Evolutionary conservation across 2,113 vertebrate species (phyloP).

Genomic region (Phycodurus eques): DNA sequence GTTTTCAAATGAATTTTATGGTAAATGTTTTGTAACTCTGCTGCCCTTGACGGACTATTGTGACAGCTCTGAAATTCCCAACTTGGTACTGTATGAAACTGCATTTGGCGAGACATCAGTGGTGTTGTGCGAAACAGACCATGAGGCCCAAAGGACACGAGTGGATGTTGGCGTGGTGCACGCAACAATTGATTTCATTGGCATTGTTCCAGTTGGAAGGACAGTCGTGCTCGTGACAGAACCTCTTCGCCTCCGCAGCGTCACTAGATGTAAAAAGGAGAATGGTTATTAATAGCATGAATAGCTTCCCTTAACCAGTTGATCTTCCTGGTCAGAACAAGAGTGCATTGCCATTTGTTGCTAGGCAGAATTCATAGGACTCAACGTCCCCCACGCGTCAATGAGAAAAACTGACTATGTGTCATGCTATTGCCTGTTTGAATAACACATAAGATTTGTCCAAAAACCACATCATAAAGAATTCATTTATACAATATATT

Average conservation of each 20-base stretch:
- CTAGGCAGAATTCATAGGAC: too few species aligned
- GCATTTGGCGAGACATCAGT: too few species aligned
- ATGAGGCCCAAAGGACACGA: slow-evolving; percentile 62
- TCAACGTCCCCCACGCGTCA: too few species aligned
- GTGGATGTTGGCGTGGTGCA: slow-evolving; percentile 71
- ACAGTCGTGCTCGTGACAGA: slow-evolving; percentile 70
- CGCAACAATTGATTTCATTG: slow-evolving; percentile 68
- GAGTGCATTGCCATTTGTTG: too few species aligned
- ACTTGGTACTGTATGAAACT: too few species aligned
- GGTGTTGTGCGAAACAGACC: slow-evolving; percentile 23
- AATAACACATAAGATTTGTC: too few species aligned
- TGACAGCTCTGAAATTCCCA: neutral
- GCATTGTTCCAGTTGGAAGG: slow-evolving; percentile 72
- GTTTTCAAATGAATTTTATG: neutral
- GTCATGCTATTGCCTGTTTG: too few species aligned
- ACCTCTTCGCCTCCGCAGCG: slow-evolving; percentile 64
- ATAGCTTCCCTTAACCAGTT: neutral
- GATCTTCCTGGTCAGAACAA: neutral
- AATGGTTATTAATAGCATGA: neutral
- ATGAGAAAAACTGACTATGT: too few species aligned
- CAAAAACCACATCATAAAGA: too few species aligned
- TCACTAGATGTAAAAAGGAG: slow-evolving; percentile 30
- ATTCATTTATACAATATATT: too few species aligned
- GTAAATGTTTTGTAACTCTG: neutral
- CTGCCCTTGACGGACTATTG: neutral